Percentiles rank a stretch among this genome's conserved stretches.
phyloP scores from a whole-genome alignment of 2,113 vertebrate genomes.

The Onychostruthus taczanowskii region DNA sequence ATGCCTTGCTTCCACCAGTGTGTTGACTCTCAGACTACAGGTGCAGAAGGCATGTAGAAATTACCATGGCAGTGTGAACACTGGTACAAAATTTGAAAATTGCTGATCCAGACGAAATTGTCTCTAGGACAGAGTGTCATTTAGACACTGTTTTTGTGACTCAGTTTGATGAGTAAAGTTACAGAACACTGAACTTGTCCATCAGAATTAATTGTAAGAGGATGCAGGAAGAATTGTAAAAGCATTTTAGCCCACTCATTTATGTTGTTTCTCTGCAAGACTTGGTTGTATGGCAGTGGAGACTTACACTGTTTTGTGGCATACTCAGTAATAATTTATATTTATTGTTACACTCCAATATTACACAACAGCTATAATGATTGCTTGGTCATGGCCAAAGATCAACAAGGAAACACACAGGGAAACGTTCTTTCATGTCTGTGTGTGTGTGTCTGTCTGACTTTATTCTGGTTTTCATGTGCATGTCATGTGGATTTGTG shows the following conservation, averaged over 20 bases:
- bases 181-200: not conserved
- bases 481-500: not conserved
- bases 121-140: not conserved
- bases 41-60: not conserved
- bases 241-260: not conserved
- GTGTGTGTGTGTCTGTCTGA: not conserved
- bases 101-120: not conserved
- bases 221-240: not conserved
- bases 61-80: not conserved
- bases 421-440: not conserved
- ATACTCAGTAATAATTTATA: not conserved
- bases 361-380: constrained; percentile 33
- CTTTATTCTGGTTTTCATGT: not conserved
- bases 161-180: not conserved
- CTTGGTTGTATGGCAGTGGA: not conserved
- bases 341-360: not conserved
- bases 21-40: not conserved
- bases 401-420: not conserved
- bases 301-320: not conserved
- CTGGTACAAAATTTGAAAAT: not conserved
- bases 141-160: not conserved
- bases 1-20: not conserved
- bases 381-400: constrained; percentile 18
- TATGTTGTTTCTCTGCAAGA: not conserved
- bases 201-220: not conserved